A percentile compares a stretch with the other conserved stretches of the same genome.
Conservation (phyloP, 2,797 vertebrate genomes). For the Rhabdophis nuchalis region DNA sequence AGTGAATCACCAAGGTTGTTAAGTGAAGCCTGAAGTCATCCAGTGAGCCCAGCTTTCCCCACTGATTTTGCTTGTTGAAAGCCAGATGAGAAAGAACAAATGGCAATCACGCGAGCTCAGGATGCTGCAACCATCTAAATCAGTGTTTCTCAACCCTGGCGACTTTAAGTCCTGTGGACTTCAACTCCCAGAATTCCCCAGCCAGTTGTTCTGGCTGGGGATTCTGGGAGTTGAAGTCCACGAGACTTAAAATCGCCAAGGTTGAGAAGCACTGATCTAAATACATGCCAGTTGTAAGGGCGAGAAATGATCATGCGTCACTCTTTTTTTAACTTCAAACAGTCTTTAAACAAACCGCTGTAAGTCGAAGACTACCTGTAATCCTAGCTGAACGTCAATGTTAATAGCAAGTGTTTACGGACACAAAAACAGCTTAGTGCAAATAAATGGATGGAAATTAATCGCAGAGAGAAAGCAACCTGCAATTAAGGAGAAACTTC, state of each 20-base stretch:
- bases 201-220: too few relatives aligned
- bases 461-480: neutral
- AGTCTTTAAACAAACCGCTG: neutral
- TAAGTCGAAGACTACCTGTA: neutral
- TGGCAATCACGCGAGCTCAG: neutral
- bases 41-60: neutral
- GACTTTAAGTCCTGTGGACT: too few relatives aligned
- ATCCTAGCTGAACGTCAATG: neutral
- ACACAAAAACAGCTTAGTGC: neutral
- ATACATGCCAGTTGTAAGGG: neutral
- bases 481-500: neutral
- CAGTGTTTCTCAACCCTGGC: too few relatives aligned
- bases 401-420: neutral
- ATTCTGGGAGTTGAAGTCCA: too few relatives aligned
- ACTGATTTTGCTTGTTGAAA: neutral
- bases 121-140: neutral
- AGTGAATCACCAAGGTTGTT: neutral
- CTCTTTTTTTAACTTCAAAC: neutral
- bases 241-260: too few relatives aligned
- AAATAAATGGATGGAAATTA: neutral
- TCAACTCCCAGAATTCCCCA: too few relatives aligned
- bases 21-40: neutral
- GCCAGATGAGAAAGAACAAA: neutral
- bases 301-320: neutral
- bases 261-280: too few relatives aligned